These are phyloP conservation scores for Lithobates sylvaticus DNA, from an alignment of 2,797 vertebrate species.

Conservation along the genomic window DNA sequence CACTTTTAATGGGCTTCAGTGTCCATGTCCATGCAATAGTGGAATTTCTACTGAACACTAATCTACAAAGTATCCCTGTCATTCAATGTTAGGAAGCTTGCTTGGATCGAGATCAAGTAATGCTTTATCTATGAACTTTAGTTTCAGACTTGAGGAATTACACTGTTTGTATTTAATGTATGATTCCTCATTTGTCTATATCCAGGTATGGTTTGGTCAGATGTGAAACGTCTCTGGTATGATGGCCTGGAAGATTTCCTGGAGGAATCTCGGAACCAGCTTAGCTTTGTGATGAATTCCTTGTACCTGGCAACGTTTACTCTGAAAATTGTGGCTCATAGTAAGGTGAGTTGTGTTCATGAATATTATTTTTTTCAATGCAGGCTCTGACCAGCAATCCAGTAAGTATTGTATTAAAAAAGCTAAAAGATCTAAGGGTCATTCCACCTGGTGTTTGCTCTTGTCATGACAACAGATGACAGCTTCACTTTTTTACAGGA, in stretches of 20 bases:
- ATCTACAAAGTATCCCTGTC: not conserved
- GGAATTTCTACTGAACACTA: not conserved
- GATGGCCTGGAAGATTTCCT: conserved; percentile 96
- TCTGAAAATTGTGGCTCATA: conserved; percentile 95
- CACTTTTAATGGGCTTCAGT: no score
- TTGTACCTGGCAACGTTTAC: conserved; percentile 96
- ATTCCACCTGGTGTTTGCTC: no score
- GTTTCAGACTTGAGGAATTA: not conserved
- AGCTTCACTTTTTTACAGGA: no score
- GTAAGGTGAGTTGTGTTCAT: conserved; percentile 82
- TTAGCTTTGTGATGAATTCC: conserved; percentile 99
- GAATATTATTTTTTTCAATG: not conserved
- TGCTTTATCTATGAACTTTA: not conserved
- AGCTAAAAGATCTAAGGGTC: no score
- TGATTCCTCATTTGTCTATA: conserved; percentile 35
- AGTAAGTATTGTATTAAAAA: no score
- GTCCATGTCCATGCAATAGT: not conserved
- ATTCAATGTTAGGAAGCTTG: not conserved
- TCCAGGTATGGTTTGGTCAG: conserved; percentile 98
- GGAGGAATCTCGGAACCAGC: conserved; percentile 96
- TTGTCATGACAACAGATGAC: no score
- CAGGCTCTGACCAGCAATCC: no score
- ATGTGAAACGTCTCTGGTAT: conserved; percentile 98
- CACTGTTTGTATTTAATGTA: not conserved
- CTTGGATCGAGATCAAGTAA: not conserved